Base-by-base conservation (phyloP, 2,797 vertebrate genomes). In the Decapterus maruadsi region DNA sequence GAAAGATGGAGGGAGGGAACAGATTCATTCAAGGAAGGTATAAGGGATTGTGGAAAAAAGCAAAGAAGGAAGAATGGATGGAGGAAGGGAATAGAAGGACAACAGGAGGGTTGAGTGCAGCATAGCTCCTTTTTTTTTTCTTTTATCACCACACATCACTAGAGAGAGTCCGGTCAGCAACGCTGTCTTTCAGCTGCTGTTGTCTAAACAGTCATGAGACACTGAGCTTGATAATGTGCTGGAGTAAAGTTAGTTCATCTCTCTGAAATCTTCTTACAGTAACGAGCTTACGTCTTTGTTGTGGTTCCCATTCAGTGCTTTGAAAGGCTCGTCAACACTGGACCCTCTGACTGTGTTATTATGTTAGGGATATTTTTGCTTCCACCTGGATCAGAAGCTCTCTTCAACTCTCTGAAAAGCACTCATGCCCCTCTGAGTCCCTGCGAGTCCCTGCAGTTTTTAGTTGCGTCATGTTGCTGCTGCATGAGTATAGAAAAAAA, bases 251-350 rank as follows among this genome's bases (percentile, higher is more conserved):
- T 92, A 94, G 94, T 91, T 88, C 78, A 90, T 82, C 92, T 87
- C 74, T 83, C 40, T 83, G 81, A 93, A 95, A 96, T 94, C 94
- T 93, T 84, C 91, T 95, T 95, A 95, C 75, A 63, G 75, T 95
- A 94, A 95, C 93, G 81, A 90, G 95, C 88, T 95, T 95, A 94
- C 40, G 6, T 29, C 71, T 82, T 89, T 93, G 89, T 90, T 86
- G 73, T 81, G 81, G 79, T 87, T 92, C 81, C 72, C 89, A 87
- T 87, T 92, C 80, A 90, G 81, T 61, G 68, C 85, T 80, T 77
- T 55, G 22, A 68, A 81, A 56, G 63, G n/a, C 62, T 68, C 50
- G 61, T 78, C 67, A 82, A 67, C 69, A 54, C 16, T 72, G 69
- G 71, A 61, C 57, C 45, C 59, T 48, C 19, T 60, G 64, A 74